Evolutionary conservation across 1,140 invertebrate species (phyloP), one percentile per base, ranked within the genome.

Genomic region (Sycobia sp.): DNA sequence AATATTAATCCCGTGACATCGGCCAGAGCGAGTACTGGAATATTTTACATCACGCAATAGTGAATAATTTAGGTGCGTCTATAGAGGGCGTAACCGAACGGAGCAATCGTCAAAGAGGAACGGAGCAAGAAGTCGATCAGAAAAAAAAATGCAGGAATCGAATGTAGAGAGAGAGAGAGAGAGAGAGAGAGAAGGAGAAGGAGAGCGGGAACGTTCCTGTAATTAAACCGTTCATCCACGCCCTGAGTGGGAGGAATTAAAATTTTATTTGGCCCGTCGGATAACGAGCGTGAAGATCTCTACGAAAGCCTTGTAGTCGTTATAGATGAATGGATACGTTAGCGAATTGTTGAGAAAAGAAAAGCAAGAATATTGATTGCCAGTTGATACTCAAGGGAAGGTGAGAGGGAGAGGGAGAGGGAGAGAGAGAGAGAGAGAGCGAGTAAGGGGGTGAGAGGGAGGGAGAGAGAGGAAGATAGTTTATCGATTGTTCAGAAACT

Each of bases 201-300:
- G 36, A 22, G 7, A 20, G 20, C 8, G 10, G 16, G 9, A 16
- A 13, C 8, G 7, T 11, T 32, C 29, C 4, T 5, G 34, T 50
- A 59, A 50, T 39, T 59, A 59, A 59, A 59, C 46, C 10, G 46
- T 50, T 50, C 16, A 32, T 47, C 27, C 43, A 29, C 2, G 16
- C 14, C 10, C 27, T 20, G 36, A 57, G 13, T 23, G 29, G 41
- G 20, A 47, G 36, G 43, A 34, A 50, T 59, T 59, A 50, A 59
- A 59, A 41, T 41, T 59, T 49, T 50, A 50, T 49, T 34, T 41
- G 23, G 4, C 27, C n/a, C 7, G 4, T 13, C 22, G 32, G 16
- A 25, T 18, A 20, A 50, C 36, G 23, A 59, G 55, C 10, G 39
- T 7, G 4, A 41, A 39, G 9, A 54, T 1, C 8, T 38, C 0